Conservation (phyloP, 2,113 vertebrate genomes). For the Tetrao urogallus region DNA sequence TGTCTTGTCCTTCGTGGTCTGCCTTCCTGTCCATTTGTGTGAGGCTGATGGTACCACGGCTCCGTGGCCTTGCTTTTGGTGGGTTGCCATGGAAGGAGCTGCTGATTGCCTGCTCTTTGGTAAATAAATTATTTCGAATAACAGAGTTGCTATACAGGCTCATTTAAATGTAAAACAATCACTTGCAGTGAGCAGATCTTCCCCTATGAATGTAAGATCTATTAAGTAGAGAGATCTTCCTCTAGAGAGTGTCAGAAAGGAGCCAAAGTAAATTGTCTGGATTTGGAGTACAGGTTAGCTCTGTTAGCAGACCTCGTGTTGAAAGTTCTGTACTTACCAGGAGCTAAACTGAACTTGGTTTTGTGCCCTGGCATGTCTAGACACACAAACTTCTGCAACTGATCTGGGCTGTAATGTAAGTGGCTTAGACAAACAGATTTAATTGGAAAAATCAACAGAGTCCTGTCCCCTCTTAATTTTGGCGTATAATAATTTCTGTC, state of each 20-base stretch:
- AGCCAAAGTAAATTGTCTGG: background rate
- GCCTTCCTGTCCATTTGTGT: background rate
- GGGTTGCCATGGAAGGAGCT: background rate
- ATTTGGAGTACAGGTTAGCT: background rate
- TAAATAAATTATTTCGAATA: background rate
- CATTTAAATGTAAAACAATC: background rate
- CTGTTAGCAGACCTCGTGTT: background rate
- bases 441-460: background rate
- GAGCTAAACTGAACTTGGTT: background rate
- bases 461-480: background rate
- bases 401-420: background rate
- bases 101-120: background rate
- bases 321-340: background rate
- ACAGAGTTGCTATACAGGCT: background rate
- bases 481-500: background rate
- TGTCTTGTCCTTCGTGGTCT: background rate
- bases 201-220: background rate
- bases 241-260: background rate
- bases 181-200: background rate
- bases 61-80: background rate
- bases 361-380: background rate
- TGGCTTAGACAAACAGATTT: background rate
- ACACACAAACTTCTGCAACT: background rate
- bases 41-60: background rate
- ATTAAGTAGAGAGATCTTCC: background rate